These are phyloP conservation scores for Drosophila bocki DNA, from an alignment of 1,140 invertebrate genomes.

Conservation along the genomic window DNA sequence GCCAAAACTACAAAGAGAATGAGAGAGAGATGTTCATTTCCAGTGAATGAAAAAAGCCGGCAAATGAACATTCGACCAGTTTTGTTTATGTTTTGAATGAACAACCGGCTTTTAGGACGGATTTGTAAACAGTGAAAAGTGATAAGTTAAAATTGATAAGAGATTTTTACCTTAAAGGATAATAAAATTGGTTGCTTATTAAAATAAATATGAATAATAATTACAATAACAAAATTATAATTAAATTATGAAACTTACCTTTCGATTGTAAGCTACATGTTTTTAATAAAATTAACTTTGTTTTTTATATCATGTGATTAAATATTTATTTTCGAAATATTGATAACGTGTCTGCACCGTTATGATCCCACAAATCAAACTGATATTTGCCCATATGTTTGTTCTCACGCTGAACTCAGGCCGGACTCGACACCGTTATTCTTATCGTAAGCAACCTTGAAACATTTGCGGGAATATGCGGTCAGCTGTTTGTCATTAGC, in stretches of 20 bases:
- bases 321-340: too few relatives aligned
- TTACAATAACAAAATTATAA: too few relatives aligned
- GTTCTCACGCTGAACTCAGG: conserved; percentile 29
- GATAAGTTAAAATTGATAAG: too few relatives aligned
- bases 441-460: conserved; percentile 56
- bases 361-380: conserved; percentile 18
- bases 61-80: conserved; percentile 51
- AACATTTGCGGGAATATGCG: conserved; percentile 41
- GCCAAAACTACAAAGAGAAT: not conserved
- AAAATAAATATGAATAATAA: too few relatives aligned
- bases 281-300: not conserved
- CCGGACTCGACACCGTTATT: conserved; percentile 52
- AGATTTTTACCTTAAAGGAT: not conserved
- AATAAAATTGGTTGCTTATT: not conserved
- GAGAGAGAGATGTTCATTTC: conserved; percentile 16
- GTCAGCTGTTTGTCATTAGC: conserved; percentile 51
- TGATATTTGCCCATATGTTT: not conserved
- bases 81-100: conserved; percentile 74
- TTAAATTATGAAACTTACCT: too few relatives aligned
- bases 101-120: conserved; percentile 11
- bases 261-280: too few relatives aligned
- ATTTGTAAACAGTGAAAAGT: not conserved
- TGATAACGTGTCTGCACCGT: not conserved
- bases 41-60: conserved; percentile 58
- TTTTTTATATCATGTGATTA: too few relatives aligned